Percentiles rank a stretch among this genome's conserved stretches.
Evolutionary conservation across 2,113 vertebrate species (phyloP).

Genomic region (Todiramphus chloris): DNA sequence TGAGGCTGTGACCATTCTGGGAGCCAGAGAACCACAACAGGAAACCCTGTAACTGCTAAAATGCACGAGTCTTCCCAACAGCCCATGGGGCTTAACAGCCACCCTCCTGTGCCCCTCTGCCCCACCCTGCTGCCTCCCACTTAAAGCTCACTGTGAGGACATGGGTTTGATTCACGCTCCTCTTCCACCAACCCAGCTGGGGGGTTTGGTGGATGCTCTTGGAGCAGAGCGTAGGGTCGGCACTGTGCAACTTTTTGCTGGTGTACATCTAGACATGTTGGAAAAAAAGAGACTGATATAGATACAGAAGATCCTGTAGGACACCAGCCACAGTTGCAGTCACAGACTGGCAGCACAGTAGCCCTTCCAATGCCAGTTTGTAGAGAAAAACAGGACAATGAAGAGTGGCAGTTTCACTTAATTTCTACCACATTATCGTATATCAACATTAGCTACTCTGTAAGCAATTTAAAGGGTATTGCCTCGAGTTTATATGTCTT

Average conservation of each 20-base stretch:
- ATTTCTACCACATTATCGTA: neutral
- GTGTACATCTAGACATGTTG: neutral
- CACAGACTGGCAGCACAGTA: neutral
- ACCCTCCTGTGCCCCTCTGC: accelerated
- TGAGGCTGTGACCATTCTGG: neutral
- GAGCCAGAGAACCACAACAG: neutral
- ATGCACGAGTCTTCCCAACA: neutral
- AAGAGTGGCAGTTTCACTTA: neutral
- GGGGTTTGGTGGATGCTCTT: neutral
- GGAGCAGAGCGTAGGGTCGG: neutral
- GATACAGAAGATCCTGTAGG: neutral
- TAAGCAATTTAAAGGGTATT: neutral
- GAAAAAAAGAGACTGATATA: neutral
- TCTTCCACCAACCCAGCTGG: neutral
- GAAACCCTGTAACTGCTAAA: slow-evolving; percentile 40
- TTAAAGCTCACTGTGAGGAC: neutral
- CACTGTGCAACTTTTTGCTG: neutral
- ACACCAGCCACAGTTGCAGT: neutral
- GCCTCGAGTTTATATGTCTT: neutral
- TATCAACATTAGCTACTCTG: neutral
- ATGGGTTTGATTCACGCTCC: neutral
- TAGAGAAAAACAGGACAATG: neutral
- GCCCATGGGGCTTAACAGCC: neutral
- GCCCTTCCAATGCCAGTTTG: neutral
- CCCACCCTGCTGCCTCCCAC: neutral